Conservation (phyloP, 1,140 invertebrate genomes). For the Brachionus calyciflorus region DNA sequence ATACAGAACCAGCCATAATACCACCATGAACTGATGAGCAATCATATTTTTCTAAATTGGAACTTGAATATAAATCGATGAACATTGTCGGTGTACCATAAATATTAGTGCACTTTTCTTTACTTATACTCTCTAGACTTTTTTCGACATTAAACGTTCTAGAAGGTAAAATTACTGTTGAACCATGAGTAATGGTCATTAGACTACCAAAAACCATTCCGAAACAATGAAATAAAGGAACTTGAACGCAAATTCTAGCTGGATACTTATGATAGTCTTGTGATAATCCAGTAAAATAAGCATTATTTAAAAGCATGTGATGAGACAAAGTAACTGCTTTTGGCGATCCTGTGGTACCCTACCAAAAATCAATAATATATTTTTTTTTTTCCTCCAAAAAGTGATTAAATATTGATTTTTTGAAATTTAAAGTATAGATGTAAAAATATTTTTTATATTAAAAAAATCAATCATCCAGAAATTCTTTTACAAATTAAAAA, state of each 20-base stretch:
- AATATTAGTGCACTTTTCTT: slow-evolving; percentile 60
- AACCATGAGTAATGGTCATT: slow-evolving; percentile 63
- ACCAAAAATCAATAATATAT: not conserved
- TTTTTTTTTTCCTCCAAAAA: too few species aligned
- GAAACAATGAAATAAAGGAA: slow-evolving; percentile 88
- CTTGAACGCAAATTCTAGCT: slow-evolving; percentile 70
- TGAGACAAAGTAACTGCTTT: slow-evolving; percentile 83
- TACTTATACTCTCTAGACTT: slow-evolving; percentile 6
- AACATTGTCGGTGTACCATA: slow-evolving; percentile 93
- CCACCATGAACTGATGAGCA: slow-evolving; percentile 53
- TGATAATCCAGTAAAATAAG: slow-evolving; percentile 68
- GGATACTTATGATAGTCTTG: slow-evolving; percentile 62
- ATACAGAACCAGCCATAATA: slow-evolving; percentile 27
- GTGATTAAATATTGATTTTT: too few species aligned
- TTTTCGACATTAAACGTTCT: not conserved
- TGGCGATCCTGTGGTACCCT: slow-evolving; percentile 75
- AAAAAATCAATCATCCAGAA: too few species aligned
- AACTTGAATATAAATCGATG: slow-evolving; percentile 72
- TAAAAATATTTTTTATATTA: too few species aligned
- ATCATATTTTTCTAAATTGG: slow-evolving; percentile 57
- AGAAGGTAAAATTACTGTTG: slow-evolving; percentile 18
- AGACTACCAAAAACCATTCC: slow-evolving; percentile 73
- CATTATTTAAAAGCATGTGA: slow-evolving; percentile 80
- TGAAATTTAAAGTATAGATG: too few species aligned
- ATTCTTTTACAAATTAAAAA: too few species aligned